These are phyloP conservation scores for Zele albiditarsus DNA, from an alignment of 2,888 invertebrate species.

Conservation along the genomic window DNA sequence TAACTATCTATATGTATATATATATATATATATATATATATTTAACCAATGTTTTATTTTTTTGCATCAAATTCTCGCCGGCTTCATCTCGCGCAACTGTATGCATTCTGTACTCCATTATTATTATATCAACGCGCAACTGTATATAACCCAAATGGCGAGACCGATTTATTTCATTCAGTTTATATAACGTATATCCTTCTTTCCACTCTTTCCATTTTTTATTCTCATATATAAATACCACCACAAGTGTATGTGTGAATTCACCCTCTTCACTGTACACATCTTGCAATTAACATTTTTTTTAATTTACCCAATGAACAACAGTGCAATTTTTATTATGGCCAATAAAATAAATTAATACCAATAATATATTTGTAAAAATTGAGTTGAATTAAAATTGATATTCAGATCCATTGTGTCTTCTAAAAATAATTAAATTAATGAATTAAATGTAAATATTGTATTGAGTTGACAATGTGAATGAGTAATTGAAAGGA, in stretches of 20 bases:
- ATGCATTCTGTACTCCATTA: conserved; percentile 49
- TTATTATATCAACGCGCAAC: conserved; percentile 48
- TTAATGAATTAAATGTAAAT: too few relatives aligned
- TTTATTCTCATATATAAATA: not conserved
- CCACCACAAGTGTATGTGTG: too few relatives aligned
- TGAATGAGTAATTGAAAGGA: too few relatives aligned
- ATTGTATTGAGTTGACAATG: too few relatives aligned
- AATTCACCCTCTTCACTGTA: not conserved
- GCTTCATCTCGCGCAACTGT: conserved; percentile 26
- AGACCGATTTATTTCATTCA: conserved; percentile 56
- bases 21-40: conserved; percentile 57
- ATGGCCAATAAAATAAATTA: conserved; percentile 44
- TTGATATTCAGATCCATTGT: too few relatives aligned
- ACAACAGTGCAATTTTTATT: conserved; percentile 37
- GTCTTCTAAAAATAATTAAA: too few relatives aligned
- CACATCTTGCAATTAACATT: not conserved
- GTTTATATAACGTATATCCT: conserved; percentile 33
- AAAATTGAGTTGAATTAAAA: too few relatives aligned
- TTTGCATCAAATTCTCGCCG: not conserved
- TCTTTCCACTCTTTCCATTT: conserved; percentile 7
- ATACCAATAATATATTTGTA: conserved; percentile 12
- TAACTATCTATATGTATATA: conserved; percentile 60
- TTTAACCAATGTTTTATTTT: conserved; percentile 26
- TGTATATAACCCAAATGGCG: conserved; percentile 49
- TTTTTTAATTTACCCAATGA: not conserved